A percentile compares a stretch with the other conserved stretches of the same genome.
These are phyloP conservation scores for Caenorhabditis sulstoni DNA, from an alignment of 2,888 invertebrate genomes.

Conservation along the genomic window DNA sequence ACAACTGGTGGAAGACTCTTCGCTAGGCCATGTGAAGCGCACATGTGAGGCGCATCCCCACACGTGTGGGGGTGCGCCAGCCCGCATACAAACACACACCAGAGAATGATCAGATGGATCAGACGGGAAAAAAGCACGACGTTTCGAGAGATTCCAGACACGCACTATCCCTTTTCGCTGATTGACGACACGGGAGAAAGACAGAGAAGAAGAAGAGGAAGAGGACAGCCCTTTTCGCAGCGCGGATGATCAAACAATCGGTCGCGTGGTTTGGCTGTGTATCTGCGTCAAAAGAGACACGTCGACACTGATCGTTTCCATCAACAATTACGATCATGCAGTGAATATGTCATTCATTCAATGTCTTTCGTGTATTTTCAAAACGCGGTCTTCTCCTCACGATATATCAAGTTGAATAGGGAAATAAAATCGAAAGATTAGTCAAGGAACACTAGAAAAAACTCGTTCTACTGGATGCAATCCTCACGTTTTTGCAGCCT, in stretches of 20 bases:
- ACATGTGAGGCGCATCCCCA: constrained; percentile 24
- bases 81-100: constrained; percentile 40
- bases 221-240: constrained; percentile 49
- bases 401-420: background rate
- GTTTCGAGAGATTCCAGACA: constrained; percentile 51
- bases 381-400: background rate
- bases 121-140: constrained; percentile 31
- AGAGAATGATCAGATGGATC: constrained; percentile 44
- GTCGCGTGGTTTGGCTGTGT: constrained; percentile 42
- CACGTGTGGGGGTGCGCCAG: constrained; percentile 57
- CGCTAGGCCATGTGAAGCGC: constrained; percentile 46
- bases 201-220: constrained; percentile 1
- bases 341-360: constrained; percentile 6
- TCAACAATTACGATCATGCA: constrained; percentile 1
- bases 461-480: constrained; percentile 3
- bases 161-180: constrained; percentile 18
- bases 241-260: constrained; percentile 47
- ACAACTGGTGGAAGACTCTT: background rate
- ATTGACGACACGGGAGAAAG: constrained; percentile 20
- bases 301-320: constrained; percentile 19
- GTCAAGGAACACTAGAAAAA: background rate
- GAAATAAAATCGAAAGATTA: background rate
- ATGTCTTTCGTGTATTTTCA: background rate
- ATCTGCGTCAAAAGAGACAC: constrained; percentile 13
- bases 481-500: constrained; percentile 1